Evolutionary conservation across 2,113 vertebrate species (phyloP).

Genomic region (Ginglymostoma cirratum): DNA sequence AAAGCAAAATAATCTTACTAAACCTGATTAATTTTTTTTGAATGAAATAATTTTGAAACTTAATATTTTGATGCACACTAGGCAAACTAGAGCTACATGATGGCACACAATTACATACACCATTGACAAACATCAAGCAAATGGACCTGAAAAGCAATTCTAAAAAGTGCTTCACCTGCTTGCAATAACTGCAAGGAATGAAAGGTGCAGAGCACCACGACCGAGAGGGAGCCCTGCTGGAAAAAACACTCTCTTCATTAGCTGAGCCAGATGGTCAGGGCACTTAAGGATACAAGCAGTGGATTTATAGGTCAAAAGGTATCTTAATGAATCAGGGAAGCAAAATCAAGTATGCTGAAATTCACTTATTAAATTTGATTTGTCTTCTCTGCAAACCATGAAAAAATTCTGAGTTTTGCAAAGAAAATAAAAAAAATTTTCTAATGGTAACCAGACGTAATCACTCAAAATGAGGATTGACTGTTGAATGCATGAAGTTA

Average conservation of each 20-base stretch:
- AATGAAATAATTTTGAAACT: neutral
- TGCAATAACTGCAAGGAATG: neutral
- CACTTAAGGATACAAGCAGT: neutral
- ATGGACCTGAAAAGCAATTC: neutral
- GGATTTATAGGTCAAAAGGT: neutral
- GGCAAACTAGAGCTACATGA: neutral
- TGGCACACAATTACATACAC: neutral
- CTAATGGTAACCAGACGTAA: neutral
- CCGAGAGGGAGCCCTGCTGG: neutral
- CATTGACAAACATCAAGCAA: neutral
- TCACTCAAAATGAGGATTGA: neutral
- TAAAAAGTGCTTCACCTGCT: neutral
- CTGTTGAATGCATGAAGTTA: neutral
- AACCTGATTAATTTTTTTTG: too few species aligned
- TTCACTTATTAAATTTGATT: neutral
- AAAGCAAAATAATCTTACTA: neutral
- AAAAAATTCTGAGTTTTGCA: neutral
- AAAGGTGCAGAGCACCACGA: neutral
- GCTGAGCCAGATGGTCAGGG: neutral
- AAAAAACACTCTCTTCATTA: neutral
- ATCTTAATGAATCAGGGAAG: neutral
- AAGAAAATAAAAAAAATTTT: neutral
- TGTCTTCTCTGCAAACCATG: neutral
- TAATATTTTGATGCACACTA: neutral
- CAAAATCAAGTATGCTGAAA: neutral